Conservation (phyloP, 1,140 invertebrate genomes). For the Dendrolimus kikuchii region DNA sequence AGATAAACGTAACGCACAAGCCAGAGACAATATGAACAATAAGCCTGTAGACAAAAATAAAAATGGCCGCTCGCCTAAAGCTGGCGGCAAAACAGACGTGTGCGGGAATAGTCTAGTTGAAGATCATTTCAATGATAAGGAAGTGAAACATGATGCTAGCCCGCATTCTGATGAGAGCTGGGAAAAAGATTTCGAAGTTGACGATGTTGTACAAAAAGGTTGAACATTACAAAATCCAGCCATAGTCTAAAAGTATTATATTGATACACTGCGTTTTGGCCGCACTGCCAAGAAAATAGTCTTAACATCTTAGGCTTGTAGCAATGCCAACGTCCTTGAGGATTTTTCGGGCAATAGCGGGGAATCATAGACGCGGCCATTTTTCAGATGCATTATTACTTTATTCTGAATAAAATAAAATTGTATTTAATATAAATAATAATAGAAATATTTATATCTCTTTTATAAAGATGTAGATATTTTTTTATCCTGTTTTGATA, state of each 20-base stretch:
- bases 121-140: conserved; percentile 65
- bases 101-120: conserved; percentile 63
- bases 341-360: no score
- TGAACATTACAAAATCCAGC: conserved; percentile 27
- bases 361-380: no score
- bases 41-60: conserved; percentile 31
- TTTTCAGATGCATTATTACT: no score
- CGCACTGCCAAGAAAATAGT: no score
- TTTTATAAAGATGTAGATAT: no score
- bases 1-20: conserved; percentile 23
- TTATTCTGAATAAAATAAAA: no score
- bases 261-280: no score
- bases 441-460: no score
- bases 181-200: conserved; percentile 70
- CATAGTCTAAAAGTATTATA: conserved; percentile 1
- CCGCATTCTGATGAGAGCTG: conserved; percentile 70
- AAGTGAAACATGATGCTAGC: conserved; percentile 64
- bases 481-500: no score
- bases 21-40: conserved; percentile 42
- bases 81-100: conserved; percentile 40
- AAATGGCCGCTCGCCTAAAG: conserved; percentile 42
- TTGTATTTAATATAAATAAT: no score
- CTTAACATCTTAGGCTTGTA: no score
- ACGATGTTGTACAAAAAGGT: conserved; percentile 46
- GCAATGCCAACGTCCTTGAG: conserved; percentile 5